Evolutionary conservation across 2,797 vertebrate species (phyloP), one percentile per base, ranked within the genome.

Genomic region (Sebastes flavidus): DNA sequence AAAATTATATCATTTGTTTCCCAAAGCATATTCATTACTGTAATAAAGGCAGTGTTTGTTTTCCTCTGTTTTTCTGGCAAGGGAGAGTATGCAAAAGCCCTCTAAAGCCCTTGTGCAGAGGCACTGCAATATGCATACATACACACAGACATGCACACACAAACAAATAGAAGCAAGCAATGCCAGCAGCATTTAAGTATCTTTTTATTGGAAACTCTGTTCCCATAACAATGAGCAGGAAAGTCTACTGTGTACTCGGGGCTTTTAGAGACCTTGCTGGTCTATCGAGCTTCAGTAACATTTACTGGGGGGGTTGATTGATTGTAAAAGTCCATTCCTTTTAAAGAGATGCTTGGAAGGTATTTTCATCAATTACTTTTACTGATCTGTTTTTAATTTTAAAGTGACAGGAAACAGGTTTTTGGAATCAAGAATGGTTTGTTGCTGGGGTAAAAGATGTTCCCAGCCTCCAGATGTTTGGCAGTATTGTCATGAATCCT

Each of bases 41-140:
- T 84, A 90, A 93, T 92, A 93, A 91, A 88, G 81, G 65, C 75
- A 68, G 18, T 92, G 91, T 94, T 94, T 94, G 88, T 93, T 94
- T 92, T 89, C 68, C 54, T 84, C 25, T 18, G 20, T 73, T 87
- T 80, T 85, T 86, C 80, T 92, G 85, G 93, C 82, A 85, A 62
- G 55, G 49, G 54, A 63, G 22, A 75, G 54, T 30, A 67, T 75
- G 63, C 55, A 82, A 62, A 85, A 72, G 80, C 83, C 82, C 38
- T 86, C 80, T 29, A 52, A 73, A 83, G 79, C 85, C 85, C 81
- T 79, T 69, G 66, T 62, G 73, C 78, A 16, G 61, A 79, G 66
- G 66, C 38, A 65, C 32, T 56, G 60, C 65, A 76, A 75, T 79
- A 84, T 83, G 36, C 74, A 89, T 75, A 71, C 81, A 60, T 62